These are phyloP conservation scores for Pemphredon lugubris DNA, from an alignment of 2,888 invertebrate genomes.

Conservation along the genomic window DNA sequence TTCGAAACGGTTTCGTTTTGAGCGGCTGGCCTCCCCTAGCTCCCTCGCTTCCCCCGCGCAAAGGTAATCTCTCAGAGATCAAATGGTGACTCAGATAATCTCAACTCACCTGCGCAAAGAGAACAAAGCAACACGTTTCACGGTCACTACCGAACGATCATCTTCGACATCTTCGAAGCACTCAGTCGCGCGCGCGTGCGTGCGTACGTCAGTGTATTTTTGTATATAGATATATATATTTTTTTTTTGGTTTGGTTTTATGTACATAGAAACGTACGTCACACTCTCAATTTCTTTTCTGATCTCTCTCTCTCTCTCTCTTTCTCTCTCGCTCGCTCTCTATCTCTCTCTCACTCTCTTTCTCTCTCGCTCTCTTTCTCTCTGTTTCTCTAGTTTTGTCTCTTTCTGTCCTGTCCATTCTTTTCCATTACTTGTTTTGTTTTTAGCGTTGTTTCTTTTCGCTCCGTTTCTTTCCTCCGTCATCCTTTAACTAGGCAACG, in stretches of 20 bases:
- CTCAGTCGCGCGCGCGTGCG: slow-evolving; percentile 44
- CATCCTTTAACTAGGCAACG: slow-evolving; percentile 59
- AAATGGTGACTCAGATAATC: slow-evolving; percentile 80
- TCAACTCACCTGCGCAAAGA: slow-evolving; percentile 81
- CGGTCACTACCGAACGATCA: slow-evolving; percentile 70
- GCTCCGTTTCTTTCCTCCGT: slow-evolving; percentile 31
- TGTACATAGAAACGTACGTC: slow-evolving; percentile 2
- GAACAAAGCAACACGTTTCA: slow-evolving; percentile 78
- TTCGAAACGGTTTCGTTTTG: slow-evolving; percentile 54
- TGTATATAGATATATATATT: not conserved
- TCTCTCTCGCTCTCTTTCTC: slow-evolving; percentile 15
- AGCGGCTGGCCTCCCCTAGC: slow-evolving; percentile 80
- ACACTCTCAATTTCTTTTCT: slow-evolving; percentile 27
- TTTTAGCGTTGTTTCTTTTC: slow-evolving; percentile 15
- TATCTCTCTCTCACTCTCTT: slow-evolving; percentile 31
- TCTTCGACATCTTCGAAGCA: slow-evolving; percentile 68
- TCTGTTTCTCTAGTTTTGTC: slow-evolving; percentile 7
- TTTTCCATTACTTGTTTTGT: slow-evolving; percentile 6
- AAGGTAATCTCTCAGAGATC: slow-evolving; percentile 77
- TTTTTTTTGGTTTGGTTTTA: slow-evolving; percentile 22
- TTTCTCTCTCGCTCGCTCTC: slow-evolving; percentile 30
- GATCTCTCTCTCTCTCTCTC: slow-evolving; percentile 17
- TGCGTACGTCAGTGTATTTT: slow-evolving; percentile 53
- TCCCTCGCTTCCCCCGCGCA: slow-evolving; percentile 81
- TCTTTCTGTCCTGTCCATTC: slow-evolving; percentile 11